phyloP scores from a whole-genome alignment of 2,888 invertebrate genomes.

The Aporophyla lueneburgensis region DNA sequence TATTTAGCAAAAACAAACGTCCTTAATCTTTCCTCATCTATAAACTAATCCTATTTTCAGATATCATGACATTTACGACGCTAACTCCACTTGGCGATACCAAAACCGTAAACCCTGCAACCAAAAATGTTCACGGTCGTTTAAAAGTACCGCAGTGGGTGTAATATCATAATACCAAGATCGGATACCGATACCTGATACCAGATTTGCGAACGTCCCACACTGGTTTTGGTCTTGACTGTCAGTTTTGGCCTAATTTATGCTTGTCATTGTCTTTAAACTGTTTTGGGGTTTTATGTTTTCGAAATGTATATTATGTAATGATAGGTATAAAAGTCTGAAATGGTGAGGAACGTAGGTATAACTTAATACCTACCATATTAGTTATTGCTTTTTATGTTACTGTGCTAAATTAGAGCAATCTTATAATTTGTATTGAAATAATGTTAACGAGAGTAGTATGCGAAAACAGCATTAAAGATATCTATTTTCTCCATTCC shows the following conservation, averaged over 20 bases:
- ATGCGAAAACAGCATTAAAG: no score
- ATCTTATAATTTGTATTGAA: no score
- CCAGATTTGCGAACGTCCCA: constrained; percentile 66
- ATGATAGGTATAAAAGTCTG: background rate
- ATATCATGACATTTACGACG: constrained; percentile 65
- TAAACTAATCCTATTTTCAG: constrained; percentile 4
- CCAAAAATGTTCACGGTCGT: constrained; percentile 66
- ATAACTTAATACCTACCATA: background rate
- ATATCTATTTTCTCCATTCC: no score
- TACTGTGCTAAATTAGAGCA: no score
- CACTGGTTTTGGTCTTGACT: constrained; percentile 38
- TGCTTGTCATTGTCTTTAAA: constrained; percentile 37
- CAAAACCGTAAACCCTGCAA: constrained; percentile 62
- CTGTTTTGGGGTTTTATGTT: background rate
- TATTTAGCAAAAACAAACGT: background rate
- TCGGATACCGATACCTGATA: constrained; percentile 63
- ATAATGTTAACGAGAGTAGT: no score
- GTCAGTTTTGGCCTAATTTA: constrained; percentile 40
- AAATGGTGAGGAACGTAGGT: background rate
- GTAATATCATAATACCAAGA: constrained; percentile 64
- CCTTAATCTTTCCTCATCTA: background rate
- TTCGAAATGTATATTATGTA: background rate
- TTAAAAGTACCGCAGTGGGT: constrained; percentile 64
- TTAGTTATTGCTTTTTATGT: background rate
- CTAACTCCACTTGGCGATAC: constrained; percentile 61